Evolutionary conservation across 2,113 vertebrate genomes (phyloP).

Genomic region (Vidua chalybeata): DNA sequence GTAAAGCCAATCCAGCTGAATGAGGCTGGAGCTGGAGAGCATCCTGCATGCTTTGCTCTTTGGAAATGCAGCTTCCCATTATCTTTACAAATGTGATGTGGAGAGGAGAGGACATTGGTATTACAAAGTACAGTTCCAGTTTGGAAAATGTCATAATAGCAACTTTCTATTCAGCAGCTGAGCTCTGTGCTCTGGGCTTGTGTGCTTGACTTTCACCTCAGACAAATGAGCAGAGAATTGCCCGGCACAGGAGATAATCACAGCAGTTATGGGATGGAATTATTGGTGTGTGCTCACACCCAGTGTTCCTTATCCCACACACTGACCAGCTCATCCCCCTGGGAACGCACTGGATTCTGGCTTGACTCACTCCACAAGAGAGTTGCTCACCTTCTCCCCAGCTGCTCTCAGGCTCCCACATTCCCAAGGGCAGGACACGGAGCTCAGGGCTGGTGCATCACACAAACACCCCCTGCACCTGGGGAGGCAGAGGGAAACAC

Average conservation of each 20-base stretch:
- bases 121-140: not conserved
- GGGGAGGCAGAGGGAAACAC: not conserved
- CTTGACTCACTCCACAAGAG: not conserved
- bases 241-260: not conserved
- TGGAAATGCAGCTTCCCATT: not conserved
- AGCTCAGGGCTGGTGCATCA: not conserved
- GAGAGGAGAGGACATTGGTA: not conserved
- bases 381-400: not conserved
- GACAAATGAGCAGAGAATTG: not conserved
- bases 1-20: conserved; percentile 32
- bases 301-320: not conserved
- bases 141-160: not conserved
- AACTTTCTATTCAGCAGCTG: not conserved
- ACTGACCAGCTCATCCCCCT: not conserved
- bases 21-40: not conserved
- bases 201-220: not conserved
- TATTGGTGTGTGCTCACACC: not conserved
- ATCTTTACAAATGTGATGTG: not conserved
- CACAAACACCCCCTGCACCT: not conserved
- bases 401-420: not conserved
- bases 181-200: not conserved
- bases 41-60: not conserved
- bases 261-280: not conserved
- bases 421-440: not conserved
- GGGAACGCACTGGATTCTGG: not conserved